These are phyloP conservation scores for Rhodophaea formosa DNA, from an alignment of 2,888 invertebrate species.

Conservation along the genomic window DNA sequence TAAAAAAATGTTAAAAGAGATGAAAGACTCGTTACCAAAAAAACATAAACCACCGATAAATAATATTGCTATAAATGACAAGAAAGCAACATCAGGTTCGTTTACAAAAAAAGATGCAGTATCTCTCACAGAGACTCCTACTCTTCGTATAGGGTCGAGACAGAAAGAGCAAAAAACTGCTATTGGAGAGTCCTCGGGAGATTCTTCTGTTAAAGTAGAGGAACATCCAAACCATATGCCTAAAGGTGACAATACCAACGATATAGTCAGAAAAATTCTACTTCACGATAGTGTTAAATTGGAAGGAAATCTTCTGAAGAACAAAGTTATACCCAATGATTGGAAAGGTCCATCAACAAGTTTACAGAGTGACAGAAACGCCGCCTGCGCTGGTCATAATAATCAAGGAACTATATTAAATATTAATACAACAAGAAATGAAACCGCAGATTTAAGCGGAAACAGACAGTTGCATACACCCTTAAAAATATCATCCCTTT, in stretches of 20 bases:
- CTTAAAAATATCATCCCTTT: conserved; percentile 63
- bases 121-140: conserved; percentile 53
- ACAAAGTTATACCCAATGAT: neutral
- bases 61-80: conserved; percentile 21
- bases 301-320: neutral
- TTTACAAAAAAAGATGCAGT: neutral
- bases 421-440: conserved; percentile 23
- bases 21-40: conserved; percentile 87
- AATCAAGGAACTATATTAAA: neutral
- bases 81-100: conserved; percentile 17
- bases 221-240: conserved; percentile 12
- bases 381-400: neutral
- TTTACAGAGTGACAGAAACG: neutral
- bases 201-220: neutral
- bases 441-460: conserved; percentile 20
- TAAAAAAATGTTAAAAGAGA: conserved; percentile 87
- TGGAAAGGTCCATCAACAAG: neutral
- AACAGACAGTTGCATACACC: conserved; percentile 47
- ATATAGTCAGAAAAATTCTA: neutral
- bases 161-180: conserved; percentile 26
- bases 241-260: conserved; percentile 6
- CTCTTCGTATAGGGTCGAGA: conserved; percentile 57
- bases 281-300: neutral
- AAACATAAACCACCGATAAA: conserved; percentile 63
- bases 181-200: conserved; percentile 8